These are phyloP conservation scores for Cyanoramphus novaezelandiae DNA, from an alignment of 2,113 vertebrate genomes.

Conservation along the genomic window DNA sequence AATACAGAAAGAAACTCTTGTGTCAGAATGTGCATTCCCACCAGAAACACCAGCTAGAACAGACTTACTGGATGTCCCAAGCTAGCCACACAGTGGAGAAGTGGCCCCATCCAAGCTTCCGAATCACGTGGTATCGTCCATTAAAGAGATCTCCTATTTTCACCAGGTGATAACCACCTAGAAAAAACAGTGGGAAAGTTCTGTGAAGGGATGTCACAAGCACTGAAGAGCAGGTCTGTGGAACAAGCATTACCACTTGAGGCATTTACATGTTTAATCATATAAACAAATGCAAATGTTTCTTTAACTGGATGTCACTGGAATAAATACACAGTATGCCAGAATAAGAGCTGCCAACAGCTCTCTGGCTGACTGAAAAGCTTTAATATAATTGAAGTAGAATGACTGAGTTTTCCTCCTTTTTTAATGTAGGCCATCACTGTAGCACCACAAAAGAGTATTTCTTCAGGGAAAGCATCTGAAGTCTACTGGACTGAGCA, in stretches of 20 bases:
- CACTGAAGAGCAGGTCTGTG: background rate
- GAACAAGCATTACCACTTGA: background rate
- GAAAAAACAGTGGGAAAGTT: background rate
- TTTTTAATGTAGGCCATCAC: background rate
- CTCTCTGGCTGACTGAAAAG: background rate
- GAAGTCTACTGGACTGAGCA: background rate
- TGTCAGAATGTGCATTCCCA: background rate
- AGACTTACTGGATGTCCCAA: conserved; percentile 96
- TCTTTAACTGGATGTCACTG: background rate
- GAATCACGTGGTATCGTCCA: conserved; percentile 92
- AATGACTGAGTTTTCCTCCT: background rate
- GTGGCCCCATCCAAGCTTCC: conserved; percentile 97
- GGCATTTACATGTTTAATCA: background rate
- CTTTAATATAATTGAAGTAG: background rate
- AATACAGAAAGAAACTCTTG: background rate
- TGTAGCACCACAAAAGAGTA: background rate
- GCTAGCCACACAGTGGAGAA: conserved; percentile 98
- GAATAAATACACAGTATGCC: background rate
- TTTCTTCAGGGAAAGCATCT: background rate
- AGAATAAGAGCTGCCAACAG: background rate
- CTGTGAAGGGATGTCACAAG: background rate
- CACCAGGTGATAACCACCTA: conserved; percentile 95
- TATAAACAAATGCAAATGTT: background rate
- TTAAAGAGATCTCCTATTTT: conserved; percentile 96
- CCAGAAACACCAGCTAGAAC: background rate